Evolutionary conservation across 2,113 vertebrate species (phyloP), one percentile per base, ranked within the genome.

Genomic region (Spea bombifrons): DNA sequence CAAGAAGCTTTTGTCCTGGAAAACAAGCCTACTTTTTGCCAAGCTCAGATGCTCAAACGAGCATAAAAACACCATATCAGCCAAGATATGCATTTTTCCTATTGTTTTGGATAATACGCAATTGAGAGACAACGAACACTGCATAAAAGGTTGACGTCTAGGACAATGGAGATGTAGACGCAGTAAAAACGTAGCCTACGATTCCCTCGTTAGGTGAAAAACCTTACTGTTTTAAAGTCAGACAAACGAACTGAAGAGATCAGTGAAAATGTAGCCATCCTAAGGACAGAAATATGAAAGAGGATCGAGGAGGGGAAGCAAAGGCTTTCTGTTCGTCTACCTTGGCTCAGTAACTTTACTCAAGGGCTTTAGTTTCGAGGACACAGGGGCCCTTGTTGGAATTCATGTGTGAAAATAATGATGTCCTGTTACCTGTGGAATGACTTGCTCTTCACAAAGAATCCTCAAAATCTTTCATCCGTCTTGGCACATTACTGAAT

Each of bases 391-490:
- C 50, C 70, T 73, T 76, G 76, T 71, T 76, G 5, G 59, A 83
- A 81, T 30, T 81, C 15, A 15, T 5, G 30, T 63, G 16, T 78
- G 55, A 85, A 77, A 72, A 48, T 70, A 81, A 82, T 30, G 59
- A 82, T 84, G 50, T 57, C 45, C 82, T 71, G 52, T 78, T 77
- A 76, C 5, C 45, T 86, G 75, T 68, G 68, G 83, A 85, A 75
- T 74, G 66, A 80, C 74, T 43, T 8, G 75, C 47, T 75, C 30
- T 75, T 83, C 74, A 74, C 7, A 66, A 75, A 83, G 70, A 77
- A 9, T 71, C 15, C 67, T 76, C 47, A 61, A 44, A 70, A 65
- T 0, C 0, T 82, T 83, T 81, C 30, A 67, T 76, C 15, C 76
- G 75, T 68, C 3, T 3, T n/a, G 48, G 16, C 71, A 17, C 10